A percentile compares a stretch with the other conserved stretches of the same genome.
Conservation (phyloP, 2,888 invertebrate genomes). For the Sericinus montela region DNA sequence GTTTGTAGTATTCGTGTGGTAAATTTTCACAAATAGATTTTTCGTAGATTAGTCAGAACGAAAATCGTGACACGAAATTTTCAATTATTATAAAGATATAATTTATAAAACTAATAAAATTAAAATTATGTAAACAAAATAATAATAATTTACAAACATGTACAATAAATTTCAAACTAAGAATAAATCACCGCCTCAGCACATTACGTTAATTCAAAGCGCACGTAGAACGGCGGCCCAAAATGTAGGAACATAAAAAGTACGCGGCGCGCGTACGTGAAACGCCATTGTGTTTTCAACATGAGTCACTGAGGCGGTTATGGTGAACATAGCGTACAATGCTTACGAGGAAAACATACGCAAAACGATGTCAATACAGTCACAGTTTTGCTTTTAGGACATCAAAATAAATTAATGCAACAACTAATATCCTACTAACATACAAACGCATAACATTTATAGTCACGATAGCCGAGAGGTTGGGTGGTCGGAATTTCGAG, state of each 20-base stretch:
- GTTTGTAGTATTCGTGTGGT: too few relatives aligned
- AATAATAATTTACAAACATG: background rate
- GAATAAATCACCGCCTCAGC: background rate
- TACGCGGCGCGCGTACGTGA: background rate
- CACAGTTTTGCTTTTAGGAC: background rate
- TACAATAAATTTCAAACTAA: too few relatives aligned
- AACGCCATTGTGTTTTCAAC: conserved; percentile 21
- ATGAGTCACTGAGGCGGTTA: conserved; percentile 21
- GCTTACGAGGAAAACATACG: conserved; percentile 19
- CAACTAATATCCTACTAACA: too few relatives aligned
- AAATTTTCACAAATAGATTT: too few relatives aligned
- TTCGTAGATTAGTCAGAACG: too few relatives aligned
- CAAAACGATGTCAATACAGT: conserved; percentile 1
- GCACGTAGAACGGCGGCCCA: background rate
- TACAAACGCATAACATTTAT: too few relatives aligned
- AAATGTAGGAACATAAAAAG: conserved; percentile 8
- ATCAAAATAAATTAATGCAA: too few relatives aligned
- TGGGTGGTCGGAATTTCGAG: too few relatives aligned
- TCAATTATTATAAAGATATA: too few relatives aligned
- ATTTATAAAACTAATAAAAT: too few relatives aligned
- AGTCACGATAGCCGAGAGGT: too few relatives aligned
- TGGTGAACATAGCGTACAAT: conserved; percentile 19
- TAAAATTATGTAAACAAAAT: background rate
- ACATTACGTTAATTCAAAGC: conserved; percentile 1
- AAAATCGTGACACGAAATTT: too few relatives aligned